Evolutionary conservation across 1,140 invertebrate genomes (phyloP).

Genomic region (Lucilia cuprina): DNA sequence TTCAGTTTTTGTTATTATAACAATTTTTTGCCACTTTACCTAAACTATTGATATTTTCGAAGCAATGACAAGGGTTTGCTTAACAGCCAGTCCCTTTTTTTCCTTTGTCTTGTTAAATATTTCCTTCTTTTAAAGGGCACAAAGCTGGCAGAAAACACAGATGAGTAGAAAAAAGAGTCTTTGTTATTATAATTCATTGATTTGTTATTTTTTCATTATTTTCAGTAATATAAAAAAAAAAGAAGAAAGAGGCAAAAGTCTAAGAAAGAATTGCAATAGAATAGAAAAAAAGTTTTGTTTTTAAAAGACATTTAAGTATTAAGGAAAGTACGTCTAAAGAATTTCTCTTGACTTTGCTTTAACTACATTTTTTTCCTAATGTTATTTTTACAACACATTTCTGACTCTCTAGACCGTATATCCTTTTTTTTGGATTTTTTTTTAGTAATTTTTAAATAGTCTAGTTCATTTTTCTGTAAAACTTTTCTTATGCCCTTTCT

Average conservation of each 20-base stretch:
- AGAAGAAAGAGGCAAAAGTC: background rate
- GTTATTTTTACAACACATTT: background rate
- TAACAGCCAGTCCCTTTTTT: background rate
- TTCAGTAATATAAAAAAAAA: background rate
- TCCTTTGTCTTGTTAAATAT: slow-evolving; percentile 11
- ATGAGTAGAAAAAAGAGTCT: background rate
- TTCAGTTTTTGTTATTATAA: background rate
- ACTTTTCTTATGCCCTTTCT: slow-evolving; percentile 39
- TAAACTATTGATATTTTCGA: slow-evolving; percentile 31
- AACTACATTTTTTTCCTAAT: background rate
- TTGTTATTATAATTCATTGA: slow-evolving; percentile 44
- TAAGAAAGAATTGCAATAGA: too few relatives aligned
- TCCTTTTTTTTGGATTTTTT: background rate
- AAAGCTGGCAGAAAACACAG: background rate
- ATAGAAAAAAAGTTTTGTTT: background rate
- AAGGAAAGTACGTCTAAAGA: background rate
- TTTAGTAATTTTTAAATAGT: background rate
- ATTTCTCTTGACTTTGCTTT: too few relatives aligned
- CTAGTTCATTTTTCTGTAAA: slow-evolving; percentile 43
- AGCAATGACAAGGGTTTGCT: slow-evolving; percentile 26
- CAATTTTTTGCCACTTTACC: slow-evolving; percentile 28
- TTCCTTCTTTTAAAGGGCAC: background rate
- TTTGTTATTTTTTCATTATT: slow-evolving; percentile 52
- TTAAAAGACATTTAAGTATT: background rate
- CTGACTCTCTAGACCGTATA: background rate